Evolutionary conservation across 1,140 invertebrate genomes (phyloP).

Genomic region (Anoplolepis gracilipes): DNA sequence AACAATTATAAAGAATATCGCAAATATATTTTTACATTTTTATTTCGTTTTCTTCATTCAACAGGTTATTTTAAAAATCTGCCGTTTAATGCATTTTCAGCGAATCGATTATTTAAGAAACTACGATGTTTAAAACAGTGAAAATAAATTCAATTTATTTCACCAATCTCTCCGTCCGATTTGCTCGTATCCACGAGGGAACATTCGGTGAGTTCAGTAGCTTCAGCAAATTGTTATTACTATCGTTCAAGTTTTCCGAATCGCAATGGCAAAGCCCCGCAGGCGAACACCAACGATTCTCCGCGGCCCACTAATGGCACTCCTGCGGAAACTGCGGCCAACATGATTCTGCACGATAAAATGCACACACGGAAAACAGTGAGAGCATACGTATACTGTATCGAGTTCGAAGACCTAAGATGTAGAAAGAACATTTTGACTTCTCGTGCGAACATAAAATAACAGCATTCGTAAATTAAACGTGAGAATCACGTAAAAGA

Average conservation of each 20-base stretch:
- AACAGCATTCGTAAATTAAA: background rate
- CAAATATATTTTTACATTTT: background rate
- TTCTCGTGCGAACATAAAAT: background rate
- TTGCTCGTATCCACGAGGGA: slow-evolving; percentile 9
- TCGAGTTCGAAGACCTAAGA: background rate
- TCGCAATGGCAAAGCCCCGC: slow-evolving; percentile 71
- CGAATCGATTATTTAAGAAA: slow-evolving; percentile 1
- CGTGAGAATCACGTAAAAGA: too few relatives aligned
- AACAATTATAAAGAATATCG: background rate
- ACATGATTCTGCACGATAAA: slow-evolving; percentile 73
- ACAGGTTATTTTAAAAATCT: slow-evolving; percentile 19
- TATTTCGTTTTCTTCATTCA: background rate
- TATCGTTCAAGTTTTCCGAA: slow-evolving; percentile 79
- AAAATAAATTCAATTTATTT: slow-evolving; percentile 59
- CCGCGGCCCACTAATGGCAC: slow-evolving; percentile 74
- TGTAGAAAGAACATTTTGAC: background rate
- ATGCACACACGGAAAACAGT: slow-evolving; percentile 63
- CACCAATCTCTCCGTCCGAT: slow-evolving; percentile 45
- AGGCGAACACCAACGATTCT: slow-evolving; percentile 60
- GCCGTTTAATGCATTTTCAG: slow-evolving; percentile 14
- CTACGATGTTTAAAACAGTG: background rate
- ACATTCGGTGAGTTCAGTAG: slow-evolving; percentile 45
- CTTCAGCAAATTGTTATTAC: slow-evolving; percentile 75
- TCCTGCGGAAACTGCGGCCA: slow-evolving; percentile 77
- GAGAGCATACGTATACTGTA: slow-evolving; percentile 12